phyloP scores from a whole-genome alignment of 1,140 invertebrate species.

The Harpegnathos saltator region DNA sequence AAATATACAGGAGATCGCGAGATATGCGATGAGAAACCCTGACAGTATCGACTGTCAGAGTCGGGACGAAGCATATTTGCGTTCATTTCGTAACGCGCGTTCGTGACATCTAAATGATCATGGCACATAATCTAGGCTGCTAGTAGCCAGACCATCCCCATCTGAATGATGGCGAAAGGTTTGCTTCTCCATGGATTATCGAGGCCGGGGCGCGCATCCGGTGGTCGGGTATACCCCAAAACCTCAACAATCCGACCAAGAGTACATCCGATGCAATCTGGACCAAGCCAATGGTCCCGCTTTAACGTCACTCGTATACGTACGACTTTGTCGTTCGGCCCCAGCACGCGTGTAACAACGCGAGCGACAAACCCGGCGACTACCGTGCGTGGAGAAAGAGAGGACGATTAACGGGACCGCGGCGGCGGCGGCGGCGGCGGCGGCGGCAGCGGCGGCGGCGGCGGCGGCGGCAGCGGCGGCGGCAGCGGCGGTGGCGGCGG shows the following conservation, averaged over 20 bases:
- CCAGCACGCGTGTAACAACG: slow-evolving; percentile 71
- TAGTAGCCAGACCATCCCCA: not conserved
- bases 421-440: slow-evolving; percentile 3
- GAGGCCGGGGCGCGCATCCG: slow-evolving; percentile 28
- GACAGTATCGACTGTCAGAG: not conserved
- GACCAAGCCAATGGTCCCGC: slow-evolving; percentile 70
- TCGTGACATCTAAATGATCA: slow-evolving; percentile 11
- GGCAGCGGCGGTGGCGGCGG: slow-evolving; percentile 16
- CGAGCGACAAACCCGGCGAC: slow-evolving; percentile 73
- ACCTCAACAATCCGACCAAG: slow-evolving; percentile 73
- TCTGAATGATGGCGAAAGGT: slow-evolving; percentile 43
- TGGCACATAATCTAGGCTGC: slow-evolving; percentile 14
- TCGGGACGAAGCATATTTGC: not conserved
- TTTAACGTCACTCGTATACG: slow-evolving; percentile 80
- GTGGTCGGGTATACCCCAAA: slow-evolving; percentile 69
- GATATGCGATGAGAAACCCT: not conserved
- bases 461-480: not conserved
- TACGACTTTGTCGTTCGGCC: slow-evolving; percentile 78
- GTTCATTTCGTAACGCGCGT: not conserved
- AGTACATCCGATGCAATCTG: slow-evolving; percentile 62
- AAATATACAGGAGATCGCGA: not conserved
- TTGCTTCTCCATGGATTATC: slow-evolving; percentile 46
- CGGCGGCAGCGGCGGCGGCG: not conserved
- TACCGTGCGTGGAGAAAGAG: slow-evolving; percentile 62
- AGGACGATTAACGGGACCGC: slow-evolving; percentile 55